Percentiles rank a stretch among this genome's conserved stretches.
These are phyloP conservation scores for Peromyscus eremicus DNA, from an alignment of 2,797 vertebrate genomes.

Conservation along the genomic window DNA sequence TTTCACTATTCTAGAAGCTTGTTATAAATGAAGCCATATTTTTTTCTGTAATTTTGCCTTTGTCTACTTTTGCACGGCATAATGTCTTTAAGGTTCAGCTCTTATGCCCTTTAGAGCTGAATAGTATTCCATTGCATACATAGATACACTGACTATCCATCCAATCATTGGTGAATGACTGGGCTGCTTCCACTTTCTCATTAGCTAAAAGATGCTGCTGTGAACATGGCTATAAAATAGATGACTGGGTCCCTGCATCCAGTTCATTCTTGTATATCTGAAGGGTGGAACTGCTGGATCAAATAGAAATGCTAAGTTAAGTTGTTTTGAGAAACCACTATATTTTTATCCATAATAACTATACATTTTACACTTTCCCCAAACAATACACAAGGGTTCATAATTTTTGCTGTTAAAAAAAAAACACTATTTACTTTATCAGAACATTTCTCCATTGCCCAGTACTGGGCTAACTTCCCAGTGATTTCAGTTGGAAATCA, in stretches of 20 bases:
- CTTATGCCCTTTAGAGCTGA: background rate
- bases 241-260: background rate
- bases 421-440: background rate
- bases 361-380: background rate
- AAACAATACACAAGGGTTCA: background rate
- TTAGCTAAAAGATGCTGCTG: background rate
- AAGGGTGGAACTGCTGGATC: background rate
- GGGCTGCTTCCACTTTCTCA: background rate
- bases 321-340: background rate
- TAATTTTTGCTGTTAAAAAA: background rate
- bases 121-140: background rate
- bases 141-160: background rate
- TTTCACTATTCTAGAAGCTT: background rate
- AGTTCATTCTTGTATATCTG: background rate
- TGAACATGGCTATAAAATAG: background rate
- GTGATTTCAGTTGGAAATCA: background rate
- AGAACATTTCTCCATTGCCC: background rate
- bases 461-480: background rate
- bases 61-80: background rate
- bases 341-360: background rate
- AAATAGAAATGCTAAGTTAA: background rate
- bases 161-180: background rate
- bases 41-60: background rate
- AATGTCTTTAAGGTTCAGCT: background rate
- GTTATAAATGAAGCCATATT: background rate